Conservation (phyloP, 2,888 invertebrate genomes). For the Stenolophus ochropezus region DNA sequence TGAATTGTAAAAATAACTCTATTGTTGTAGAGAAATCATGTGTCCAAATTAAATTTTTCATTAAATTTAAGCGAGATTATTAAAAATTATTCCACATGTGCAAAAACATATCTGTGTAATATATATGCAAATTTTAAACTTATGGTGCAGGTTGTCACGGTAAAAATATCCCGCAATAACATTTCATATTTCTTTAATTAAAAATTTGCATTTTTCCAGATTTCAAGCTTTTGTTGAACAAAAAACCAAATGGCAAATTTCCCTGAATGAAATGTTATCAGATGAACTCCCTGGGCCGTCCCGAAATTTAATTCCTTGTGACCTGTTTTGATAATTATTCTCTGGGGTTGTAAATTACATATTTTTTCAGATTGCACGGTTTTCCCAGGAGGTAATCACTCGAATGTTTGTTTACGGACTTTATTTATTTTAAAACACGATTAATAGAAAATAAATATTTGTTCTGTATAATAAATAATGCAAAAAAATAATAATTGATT, state of each 20-base stretch:
- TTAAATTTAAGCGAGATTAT: too few relatives aligned
- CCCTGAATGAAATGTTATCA: constrained; percentile 30
- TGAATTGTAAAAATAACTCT: too few relatives aligned
- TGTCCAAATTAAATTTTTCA: too few relatives aligned
- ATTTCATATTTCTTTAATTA: constrained; percentile 16
- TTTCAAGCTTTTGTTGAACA: neutral
- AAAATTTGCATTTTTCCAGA: constrained; percentile 35
- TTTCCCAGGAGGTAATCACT: too few relatives aligned
- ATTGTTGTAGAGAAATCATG: too few relatives aligned
- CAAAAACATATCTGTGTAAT: neutral
- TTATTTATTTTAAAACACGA: constrained; percentile 1
- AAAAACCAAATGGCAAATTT: constrained; percentile 2
- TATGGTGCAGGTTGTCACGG: neutral
- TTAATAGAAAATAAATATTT: neutral
- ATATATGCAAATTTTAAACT: constrained; percentile 4
- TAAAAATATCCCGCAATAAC: constrained; percentile 6
- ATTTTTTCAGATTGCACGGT: neutral
- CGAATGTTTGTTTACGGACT: neutral
- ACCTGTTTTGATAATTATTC: constrained; percentile 44
- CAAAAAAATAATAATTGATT: too few relatives aligned
- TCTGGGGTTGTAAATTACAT: constrained; percentile 19
- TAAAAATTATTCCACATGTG: too few relatives aligned
- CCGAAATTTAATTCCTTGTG: constrained; percentile 38
- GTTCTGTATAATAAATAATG: too few relatives aligned
- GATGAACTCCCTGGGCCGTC: constrained; percentile 23